These are phyloP conservation scores for Ommatoiulus sabulosus DNA, from an alignment of 2,888 invertebrate species.

Conservation along the genomic window DNA sequence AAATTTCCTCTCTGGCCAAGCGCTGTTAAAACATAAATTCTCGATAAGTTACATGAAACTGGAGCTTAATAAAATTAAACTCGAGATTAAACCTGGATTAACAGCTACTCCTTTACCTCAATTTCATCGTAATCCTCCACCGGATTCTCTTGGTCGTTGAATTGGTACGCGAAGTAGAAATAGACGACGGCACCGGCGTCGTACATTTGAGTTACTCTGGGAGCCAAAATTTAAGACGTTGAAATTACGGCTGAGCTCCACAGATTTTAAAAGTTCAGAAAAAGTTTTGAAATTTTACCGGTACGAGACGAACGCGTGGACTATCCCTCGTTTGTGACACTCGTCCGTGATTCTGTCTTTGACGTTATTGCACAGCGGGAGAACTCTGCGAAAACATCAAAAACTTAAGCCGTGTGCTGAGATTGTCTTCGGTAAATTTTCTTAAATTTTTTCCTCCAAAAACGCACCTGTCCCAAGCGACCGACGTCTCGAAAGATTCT, in stretches of 20 bases:
- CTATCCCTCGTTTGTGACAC: slow-evolving; percentile 67
- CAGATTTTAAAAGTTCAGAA: neutral
- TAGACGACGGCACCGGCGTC: slow-evolving; percentile 98
- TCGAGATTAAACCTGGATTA: too few species aligned
- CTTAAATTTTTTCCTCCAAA: neutral
- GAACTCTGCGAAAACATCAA: slow-evolving; percentile 71
- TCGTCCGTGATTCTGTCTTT: slow-evolving; percentile 80
- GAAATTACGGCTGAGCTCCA: neutral
- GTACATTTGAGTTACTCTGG: slow-evolving; percentile 91
- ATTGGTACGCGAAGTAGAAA: slow-evolving; percentile 90
- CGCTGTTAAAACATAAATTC: slow-evolving; percentile 64
- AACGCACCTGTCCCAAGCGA: slow-evolving; percentile 85
- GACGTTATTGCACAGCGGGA: slow-evolving; percentile 87
- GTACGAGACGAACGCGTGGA: slow-evolving; percentile 52
- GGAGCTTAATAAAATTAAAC: too few species aligned
- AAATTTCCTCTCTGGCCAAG: slow-evolving; percentile 71
- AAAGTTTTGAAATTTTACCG: slow-evolving; percentile 51
- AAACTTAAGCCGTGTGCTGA: neutral
- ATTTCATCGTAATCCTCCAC: slow-evolving; percentile 86
- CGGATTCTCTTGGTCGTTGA: slow-evolving; percentile 74
- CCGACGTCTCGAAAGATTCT: slow-evolving; percentile 99
- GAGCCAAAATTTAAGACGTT: neutral
- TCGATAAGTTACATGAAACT: neutral
- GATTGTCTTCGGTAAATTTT: neutral
- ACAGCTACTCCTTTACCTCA: slow-evolving; percentile 72